Conservation (phyloP, 2,888 invertebrate species). For the Ectemnius cavifrons region DNA sequence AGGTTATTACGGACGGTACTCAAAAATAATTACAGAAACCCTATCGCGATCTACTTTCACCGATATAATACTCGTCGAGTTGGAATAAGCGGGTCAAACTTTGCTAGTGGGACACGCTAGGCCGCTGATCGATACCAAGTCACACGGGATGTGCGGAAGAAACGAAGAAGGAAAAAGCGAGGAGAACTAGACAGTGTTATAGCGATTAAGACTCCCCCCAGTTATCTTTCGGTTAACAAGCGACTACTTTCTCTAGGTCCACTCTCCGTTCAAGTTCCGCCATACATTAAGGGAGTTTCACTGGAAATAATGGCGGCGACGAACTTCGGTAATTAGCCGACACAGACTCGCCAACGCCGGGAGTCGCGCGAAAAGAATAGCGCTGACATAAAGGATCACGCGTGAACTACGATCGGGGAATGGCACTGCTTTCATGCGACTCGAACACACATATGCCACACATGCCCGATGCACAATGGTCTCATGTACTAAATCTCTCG, state of each 20-base stretch:
- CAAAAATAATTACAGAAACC: slow-evolving; percentile 4
- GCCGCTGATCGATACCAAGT: slow-evolving; percentile 2
- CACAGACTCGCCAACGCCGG: background rate
- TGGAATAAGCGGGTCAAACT: slow-evolving; percentile 14
- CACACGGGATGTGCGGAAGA: slow-evolving; percentile 2
- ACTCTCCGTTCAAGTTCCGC: slow-evolving; percentile 27
- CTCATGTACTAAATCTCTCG: too few relatives aligned
- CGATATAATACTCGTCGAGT: slow-evolving; percentile 1
- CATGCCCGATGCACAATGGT: too few relatives aligned
- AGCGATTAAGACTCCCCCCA: slow-evolving; percentile 3
- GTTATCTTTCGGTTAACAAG: slow-evolving; percentile 35
- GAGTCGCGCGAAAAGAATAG: too few relatives aligned
- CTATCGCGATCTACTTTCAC: background rate
- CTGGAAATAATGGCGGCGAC: slow-evolving; percentile 38
- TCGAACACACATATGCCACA: too few relatives aligned
- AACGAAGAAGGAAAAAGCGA: background rate
- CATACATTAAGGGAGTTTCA: slow-evolving; percentile 43
- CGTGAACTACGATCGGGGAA: too few relatives aligned
- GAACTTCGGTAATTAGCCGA: slow-evolving; percentile 45
- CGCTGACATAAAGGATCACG: too few relatives aligned
- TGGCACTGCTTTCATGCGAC: too few relatives aligned
- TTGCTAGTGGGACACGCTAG: background rate
- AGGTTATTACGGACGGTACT: background rate
- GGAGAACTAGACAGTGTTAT: background rate
- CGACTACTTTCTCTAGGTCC: slow-evolving; percentile 48